Evolutionary conservation across 2,888 invertebrate species (phyloP), one percentile per base, ranked within the genome.

Genomic region (Automeris io): DNA sequence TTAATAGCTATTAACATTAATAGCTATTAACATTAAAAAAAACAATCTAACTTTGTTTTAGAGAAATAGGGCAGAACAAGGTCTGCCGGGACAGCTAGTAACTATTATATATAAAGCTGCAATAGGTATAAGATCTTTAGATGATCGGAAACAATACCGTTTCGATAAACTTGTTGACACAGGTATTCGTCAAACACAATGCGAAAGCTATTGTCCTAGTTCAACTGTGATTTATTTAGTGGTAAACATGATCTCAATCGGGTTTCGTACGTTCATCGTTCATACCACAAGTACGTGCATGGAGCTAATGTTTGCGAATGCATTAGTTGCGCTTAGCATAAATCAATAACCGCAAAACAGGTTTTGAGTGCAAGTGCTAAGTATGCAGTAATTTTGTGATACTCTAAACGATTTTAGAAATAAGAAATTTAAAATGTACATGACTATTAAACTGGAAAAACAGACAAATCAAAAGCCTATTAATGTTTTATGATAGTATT

Each of bases 191-290:
- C 48, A 55, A 51, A 54, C 52, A 22, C 18, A 51, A 51, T 48
- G 39, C 43, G 40, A 45, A 49, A 18, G 23, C 47, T 49, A 64
- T 65, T 62, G 61, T 64, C 45, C 49, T 46, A 39, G 33, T 39
- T 18, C 40, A 47, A 51, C 50, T 37, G 33, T 36, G 45, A 53
- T 51, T 48, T 62, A 61, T 68, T 59, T 63, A 64, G 41, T 42
- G 38, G 50, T 52, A 63, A 63, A 69, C 55, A 64, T 41, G 41
- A 35, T 41, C 54, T 53, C 46, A 42, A 47, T 49, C 42, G 47
- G 53, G 44, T 43, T 50, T 44, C 40, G 43, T 45, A 37, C 39
- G 32, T 35, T 33, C 19, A 12, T 16, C 9, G 26, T 12, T 19
- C 19, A 23, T 16, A 24, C 16, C 23, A 24, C 19, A 26, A 5